Conservation (phyloP, 2,888 invertebrate genomes). For the Lasioglossum vierecki region DNA sequence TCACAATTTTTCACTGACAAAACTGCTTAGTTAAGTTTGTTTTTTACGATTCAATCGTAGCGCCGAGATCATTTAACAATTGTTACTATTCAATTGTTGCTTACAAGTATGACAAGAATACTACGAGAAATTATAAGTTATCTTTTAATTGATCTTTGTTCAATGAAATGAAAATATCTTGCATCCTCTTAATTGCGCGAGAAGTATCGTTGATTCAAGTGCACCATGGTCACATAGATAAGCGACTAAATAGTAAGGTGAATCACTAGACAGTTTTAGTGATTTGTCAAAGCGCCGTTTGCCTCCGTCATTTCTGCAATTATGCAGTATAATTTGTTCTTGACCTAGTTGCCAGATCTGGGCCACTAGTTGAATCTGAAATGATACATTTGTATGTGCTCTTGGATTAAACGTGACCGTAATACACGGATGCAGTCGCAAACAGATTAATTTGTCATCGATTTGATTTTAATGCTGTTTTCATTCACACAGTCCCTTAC, state of each 20-base stretch:
- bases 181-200: not conserved
- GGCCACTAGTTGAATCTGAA: conserved; percentile 37
- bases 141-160: not conserved
- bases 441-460: not conserved
- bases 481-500: not conserved
- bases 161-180: not conserved
- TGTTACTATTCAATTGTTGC: not conserved
- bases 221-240: not conserved
- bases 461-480: not conserved
- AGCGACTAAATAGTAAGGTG: not conserved
- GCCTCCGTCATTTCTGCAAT: conserved; percentile 40
- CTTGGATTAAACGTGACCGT: conserved; percentile 37
- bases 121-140: not conserved
- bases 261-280: not conserved
- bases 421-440: not conserved
- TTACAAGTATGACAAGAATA: not conserved
- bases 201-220: not conserved
- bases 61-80: too few species aligned
- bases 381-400: conserved; percentile 26
- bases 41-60: too few species aligned
- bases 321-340: conserved; percentile 60
- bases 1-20: too few species aligned
- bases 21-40: too few species aligned
- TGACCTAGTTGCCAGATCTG: conserved; percentile 64
- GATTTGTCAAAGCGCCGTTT: conserved; percentile 25